Percentiles rank a stretch among this genome's conserved stretches.
These are phyloP conservation scores for Chloroceryle aenea DNA, from an alignment of 2,113 vertebrate genomes.

Conservation along the genomic window DNA sequence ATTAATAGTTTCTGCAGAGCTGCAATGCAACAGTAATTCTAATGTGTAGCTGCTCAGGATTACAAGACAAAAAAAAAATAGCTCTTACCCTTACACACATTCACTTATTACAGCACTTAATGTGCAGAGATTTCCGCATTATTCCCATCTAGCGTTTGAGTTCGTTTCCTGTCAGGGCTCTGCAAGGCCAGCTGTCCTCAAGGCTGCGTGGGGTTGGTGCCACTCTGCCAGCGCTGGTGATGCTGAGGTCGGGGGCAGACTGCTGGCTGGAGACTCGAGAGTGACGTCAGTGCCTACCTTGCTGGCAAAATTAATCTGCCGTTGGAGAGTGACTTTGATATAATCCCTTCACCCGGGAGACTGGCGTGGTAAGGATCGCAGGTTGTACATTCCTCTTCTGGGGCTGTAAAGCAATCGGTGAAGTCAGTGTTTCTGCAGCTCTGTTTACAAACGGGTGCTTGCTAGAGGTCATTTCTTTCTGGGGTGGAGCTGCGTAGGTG, in stretches of 20 bases:
- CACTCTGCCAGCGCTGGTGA: neutral
- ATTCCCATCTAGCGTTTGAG: neutral
- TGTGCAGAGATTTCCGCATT: neutral
- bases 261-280: conserved; percentile 68
- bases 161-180: neutral
- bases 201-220: neutral
- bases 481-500: neutral
- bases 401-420: neutral
- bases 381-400: neutral
- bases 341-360: conserved; percentile 78
- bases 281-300: conserved; percentile 79
- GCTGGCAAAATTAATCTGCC: conserved; percentile 73
- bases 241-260: conserved; percentile 54
- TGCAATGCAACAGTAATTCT: neutral
- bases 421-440: neutral
- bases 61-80: conserved; percentile 28
- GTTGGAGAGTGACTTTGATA: conserved; percentile 54
- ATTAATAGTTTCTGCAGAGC: neutral
- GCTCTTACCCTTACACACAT: neutral
- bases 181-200: conserved; percentile 12
- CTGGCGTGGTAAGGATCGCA: conserved; percentile 52
- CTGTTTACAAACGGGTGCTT: neutral
- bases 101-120: neutral
- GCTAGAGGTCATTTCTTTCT: neutral
- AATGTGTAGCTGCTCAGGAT: conserved; percentile 38